A percentile compares a stretch with the other conserved stretches of the same genome.
These are phyloP conservation scores for Neodiprion virginianus DNA, from an alignment of 1,140 invertebrate genomes.

Conservation along the genomic window DNA sequence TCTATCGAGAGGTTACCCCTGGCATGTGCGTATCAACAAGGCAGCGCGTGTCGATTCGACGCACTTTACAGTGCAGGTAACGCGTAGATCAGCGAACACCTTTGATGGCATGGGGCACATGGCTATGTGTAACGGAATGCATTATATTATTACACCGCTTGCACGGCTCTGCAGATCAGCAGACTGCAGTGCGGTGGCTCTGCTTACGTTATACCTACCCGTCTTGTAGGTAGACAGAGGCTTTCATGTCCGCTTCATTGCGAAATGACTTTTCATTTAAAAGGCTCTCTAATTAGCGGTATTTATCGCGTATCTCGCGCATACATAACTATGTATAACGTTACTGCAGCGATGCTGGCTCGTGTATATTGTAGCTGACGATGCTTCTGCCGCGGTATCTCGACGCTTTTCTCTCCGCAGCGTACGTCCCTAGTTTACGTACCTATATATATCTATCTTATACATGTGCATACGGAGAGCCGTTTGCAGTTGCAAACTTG, in stretches of 20 bases:
- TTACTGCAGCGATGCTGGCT: neutral
- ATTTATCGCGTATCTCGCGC: slow-evolving; percentile 21
- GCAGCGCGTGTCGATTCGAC: too few species aligned
- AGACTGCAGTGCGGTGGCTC: neutral
- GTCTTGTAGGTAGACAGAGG: slow-evolving; percentile 15
- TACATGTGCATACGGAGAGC: too few species aligned
- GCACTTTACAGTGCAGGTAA: too few species aligned
- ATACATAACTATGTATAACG: slow-evolving; percentile 13
- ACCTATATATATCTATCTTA: neutral
- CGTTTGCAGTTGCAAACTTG: too few species aligned
- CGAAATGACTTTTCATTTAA: slow-evolving; percentile 27
- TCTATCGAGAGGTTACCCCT: too few species aligned
- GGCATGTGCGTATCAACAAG: too few species aligned
- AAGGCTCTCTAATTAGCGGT: slow-evolving; percentile 28
- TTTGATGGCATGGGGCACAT: too few species aligned
- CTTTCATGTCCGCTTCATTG: slow-evolving; percentile 26
- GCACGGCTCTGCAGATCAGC: neutral
- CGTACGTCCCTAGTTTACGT: too few species aligned
- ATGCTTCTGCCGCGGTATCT: slow-evolving; percentile 11
- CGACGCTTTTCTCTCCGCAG: neutral
- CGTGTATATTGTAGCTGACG: too few species aligned
- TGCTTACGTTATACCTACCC: neutral
- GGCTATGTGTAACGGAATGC: too few species aligned
- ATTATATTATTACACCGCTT: neutral
- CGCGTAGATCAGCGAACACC: too few species aligned